Evolutionary conservation across 2,113 vertebrate genomes (phyloP).

Genomic region (Sinocyclocheilus anophthalmus): DNA sequence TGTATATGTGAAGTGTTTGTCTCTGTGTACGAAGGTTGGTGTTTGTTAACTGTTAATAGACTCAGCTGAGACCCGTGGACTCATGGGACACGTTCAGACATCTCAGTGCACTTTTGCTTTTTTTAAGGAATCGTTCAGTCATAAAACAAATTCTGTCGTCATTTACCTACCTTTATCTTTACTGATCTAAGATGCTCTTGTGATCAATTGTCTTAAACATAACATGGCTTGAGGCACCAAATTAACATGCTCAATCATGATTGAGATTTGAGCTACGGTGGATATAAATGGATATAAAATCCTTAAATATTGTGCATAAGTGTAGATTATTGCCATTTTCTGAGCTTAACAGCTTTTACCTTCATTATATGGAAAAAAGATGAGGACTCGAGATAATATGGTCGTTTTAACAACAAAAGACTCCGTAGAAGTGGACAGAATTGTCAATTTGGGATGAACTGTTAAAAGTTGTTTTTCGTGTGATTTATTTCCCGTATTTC

Average conservation of each 20-base stretch:
- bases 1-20: not conserved
- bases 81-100: not conserved
- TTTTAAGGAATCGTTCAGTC: not conserved
- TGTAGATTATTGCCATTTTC: not conserved
- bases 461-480: not conserved
- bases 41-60: slow-evolving; percentile 33
- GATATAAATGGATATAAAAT: no score
- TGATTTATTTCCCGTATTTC: not conserved
- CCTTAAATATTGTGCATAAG: not conserved
- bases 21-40: not conserved
- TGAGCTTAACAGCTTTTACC: not conserved
- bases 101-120: no score
- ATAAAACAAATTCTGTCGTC: not conserved
- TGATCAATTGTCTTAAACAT: no score
- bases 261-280: no score
- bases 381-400: not conserved
- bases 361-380: not conserved
- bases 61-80: not conserved
- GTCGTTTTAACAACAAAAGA: not conserved
- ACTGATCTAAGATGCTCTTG: no score
- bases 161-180: not conserved
- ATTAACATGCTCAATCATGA: no score
- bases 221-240: no score
- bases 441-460: not conserved
- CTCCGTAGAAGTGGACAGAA: not conserved